phyloP scores from a whole-genome alignment of 2,113 vertebrate genomes.

The Sigmodon hispidus region DNA sequence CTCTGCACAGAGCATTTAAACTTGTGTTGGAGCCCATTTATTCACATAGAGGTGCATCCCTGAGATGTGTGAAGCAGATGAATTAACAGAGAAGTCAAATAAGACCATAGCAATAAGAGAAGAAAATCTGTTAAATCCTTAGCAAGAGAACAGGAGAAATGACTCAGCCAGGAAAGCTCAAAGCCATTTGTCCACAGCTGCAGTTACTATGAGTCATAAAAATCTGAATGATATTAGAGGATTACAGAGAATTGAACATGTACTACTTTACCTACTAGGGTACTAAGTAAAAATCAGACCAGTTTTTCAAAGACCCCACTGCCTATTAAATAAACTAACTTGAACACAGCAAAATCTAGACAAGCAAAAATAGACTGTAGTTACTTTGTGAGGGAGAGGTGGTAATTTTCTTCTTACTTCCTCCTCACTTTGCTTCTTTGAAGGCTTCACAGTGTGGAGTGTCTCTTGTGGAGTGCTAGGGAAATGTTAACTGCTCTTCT shows the following conservation, averaged over 20 bases:
- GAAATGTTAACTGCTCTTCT: background rate
- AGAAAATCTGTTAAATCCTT: background rate
- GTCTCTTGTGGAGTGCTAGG: background rate
- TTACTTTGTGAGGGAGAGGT: background rate
- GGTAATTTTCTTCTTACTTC: background rate
- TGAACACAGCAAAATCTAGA: background rate
- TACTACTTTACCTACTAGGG: background rate
- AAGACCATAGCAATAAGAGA: background rate
- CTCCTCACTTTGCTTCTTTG: background rate
- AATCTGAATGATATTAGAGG: background rate
- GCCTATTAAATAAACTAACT: background rate
- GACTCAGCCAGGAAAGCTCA: background rate
- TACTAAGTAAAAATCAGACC: background rate
- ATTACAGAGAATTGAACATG: background rate
- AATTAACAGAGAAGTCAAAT: background rate
- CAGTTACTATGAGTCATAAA: background rate
- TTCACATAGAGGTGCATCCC: rapidly evolving
- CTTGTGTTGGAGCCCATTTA: background rate
- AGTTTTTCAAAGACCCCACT: background rate
- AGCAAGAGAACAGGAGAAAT: background rate
- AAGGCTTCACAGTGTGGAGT: background rate
- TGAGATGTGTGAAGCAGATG: background rate
- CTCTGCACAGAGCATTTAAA: background rate
- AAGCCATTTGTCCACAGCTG: rapidly evolving
- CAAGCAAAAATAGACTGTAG: background rate